Conservation (phyloP, 2,113 vertebrate species). For the Sander vitreus region DNA sequence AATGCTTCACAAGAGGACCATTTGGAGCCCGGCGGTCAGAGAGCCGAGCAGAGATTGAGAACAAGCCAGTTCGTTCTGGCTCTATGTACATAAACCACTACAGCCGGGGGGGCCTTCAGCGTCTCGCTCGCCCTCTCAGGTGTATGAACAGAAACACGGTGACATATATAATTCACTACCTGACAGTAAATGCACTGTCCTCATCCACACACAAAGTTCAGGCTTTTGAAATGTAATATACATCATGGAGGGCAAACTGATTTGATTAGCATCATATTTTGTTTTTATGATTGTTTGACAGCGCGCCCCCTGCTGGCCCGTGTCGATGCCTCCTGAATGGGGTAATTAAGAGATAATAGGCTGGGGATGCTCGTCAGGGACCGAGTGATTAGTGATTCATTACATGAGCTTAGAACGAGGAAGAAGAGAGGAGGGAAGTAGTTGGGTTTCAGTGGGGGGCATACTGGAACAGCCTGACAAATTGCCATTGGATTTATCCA, state of each 20-base stretch:
- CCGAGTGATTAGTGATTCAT: conserved; percentile 84
- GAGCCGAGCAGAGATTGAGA: conserved; percentile 74
- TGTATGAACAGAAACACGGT: conserved; percentile 52
- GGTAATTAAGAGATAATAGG: conserved; percentile 85
- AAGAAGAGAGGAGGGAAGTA: conserved; percentile 61
- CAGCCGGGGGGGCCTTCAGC: conserved; percentile 67
- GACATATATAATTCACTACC: conserved; percentile 68
- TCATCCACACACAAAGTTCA: conserved; percentile 49
- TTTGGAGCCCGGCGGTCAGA: conserved; percentile 70
- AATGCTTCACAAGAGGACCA: conserved; percentile 81
- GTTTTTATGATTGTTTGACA: conserved; percentile 19
- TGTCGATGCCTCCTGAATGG: conserved; percentile 55
- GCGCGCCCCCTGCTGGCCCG: conserved; percentile 73
- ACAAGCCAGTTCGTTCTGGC: conserved; percentile 68
- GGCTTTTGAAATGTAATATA: conserved; percentile 22
- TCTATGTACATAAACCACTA: conserved; percentile 74
- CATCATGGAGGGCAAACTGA: conserved; percentile 21
- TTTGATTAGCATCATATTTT: conserved; percentile 7
- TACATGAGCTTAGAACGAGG: conserved; percentile 82
- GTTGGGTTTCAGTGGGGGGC: conserved; percentile 52
- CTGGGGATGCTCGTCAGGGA: conserved; percentile 79
- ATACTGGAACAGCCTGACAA: conserved; percentile 73
- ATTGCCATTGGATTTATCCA: conserved; percentile 81
- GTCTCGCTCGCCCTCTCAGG: conserved; percentile 56
- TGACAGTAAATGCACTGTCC: conserved; percentile 51